Evolutionary conservation across 2,797 vertebrate genomes (phyloP).

Genomic region (Odontamblyopus lacepedii): DNA sequence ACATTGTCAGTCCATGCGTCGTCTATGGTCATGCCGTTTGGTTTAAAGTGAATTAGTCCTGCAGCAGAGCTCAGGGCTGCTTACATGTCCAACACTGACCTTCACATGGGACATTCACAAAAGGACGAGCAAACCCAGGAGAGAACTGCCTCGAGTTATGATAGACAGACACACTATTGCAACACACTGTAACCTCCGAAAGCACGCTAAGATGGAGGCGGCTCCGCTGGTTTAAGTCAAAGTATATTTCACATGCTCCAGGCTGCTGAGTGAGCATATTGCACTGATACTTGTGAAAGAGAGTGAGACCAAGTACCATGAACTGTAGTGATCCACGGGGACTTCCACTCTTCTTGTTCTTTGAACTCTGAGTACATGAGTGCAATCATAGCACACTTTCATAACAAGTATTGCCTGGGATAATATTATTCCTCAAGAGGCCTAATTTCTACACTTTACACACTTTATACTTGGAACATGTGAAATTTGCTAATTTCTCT

Average conservation of each 20-base stretch:
- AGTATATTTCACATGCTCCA: neutral
- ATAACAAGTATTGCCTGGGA: slow-evolving; percentile 7
- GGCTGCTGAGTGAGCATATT: slow-evolving; percentile 5
- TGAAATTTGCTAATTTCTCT: neutral
- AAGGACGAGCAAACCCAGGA: slow-evolving; percentile 50
- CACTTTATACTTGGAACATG: no score
- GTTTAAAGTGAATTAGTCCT: slow-evolving; percentile 58
- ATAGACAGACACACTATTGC: slow-evolving; percentile 34
- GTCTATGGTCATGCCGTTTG: slow-evolving; percentile 49
- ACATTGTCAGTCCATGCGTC: slow-evolving; percentile 35
- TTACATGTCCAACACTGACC: slow-evolving; percentile 57
- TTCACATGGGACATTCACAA: slow-evolving; percentile 51
- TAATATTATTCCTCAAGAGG: neutral
- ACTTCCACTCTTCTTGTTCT: slow-evolving; percentile 43
- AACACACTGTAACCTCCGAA: neutral
- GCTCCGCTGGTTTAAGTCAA: neutral
- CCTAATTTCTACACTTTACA: no score
- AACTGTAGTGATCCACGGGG: slow-evolving; percentile 26
- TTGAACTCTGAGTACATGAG: slow-evolving; percentile 29
- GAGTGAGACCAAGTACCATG: neutral
- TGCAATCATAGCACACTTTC: slow-evolving; percentile 20
- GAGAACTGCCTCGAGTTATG: slow-evolving; percentile 33
- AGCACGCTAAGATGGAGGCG: neutral
- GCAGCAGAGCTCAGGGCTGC: slow-evolving; percentile 32
- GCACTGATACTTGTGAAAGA: slow-evolving; percentile 14